Percentiles rank a stretch among this genome's conserved stretches.
Evolutionary conservation across 2,888 invertebrate species (phyloP).

Genomic region (Patella caerulea): DNA sequence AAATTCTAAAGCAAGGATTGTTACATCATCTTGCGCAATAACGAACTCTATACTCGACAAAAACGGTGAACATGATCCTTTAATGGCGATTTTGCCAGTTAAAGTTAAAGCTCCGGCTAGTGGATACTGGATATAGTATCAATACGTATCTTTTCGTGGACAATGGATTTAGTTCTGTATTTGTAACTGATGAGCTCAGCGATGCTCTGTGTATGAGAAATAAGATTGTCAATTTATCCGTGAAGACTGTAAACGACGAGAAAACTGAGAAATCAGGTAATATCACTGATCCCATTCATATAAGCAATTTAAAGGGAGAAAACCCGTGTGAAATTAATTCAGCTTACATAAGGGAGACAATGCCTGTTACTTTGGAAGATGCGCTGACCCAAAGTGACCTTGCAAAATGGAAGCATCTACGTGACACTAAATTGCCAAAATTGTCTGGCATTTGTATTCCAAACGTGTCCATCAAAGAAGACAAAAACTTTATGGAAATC

Average conservation of each 20-base stretch:
- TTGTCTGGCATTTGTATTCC: background rate
- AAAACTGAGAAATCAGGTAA: background rate
- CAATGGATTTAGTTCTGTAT: background rate
- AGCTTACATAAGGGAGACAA: background rate
- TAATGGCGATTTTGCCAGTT: background rate
- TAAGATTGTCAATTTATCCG: background rate
- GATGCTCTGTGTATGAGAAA: background rate
- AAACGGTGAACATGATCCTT: background rate
- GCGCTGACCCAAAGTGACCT: background rate
- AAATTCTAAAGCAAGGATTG: too few relatives aligned
- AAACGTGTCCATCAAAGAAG: slow-evolving; percentile 74
- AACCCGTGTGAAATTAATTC: background rate
- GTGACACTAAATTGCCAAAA: background rate
- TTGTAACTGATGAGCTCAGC: background rate
- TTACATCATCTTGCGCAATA: too few relatives aligned
- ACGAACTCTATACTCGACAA: too few relatives aligned
- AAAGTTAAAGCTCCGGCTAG: background rate
- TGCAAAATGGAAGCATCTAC: slow-evolving; percentile 13
- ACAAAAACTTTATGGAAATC: slow-evolving; percentile 17
- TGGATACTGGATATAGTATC: background rate
- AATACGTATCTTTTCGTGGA: too few relatives aligned
- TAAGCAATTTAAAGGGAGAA: background rate
- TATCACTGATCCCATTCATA: background rate
- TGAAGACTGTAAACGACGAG: background rate
- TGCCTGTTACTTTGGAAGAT: background rate